phyloP scores from a whole-genome alignment of 2,888 invertebrate species.

The Hirtodrosophila alboralis region DNA sequence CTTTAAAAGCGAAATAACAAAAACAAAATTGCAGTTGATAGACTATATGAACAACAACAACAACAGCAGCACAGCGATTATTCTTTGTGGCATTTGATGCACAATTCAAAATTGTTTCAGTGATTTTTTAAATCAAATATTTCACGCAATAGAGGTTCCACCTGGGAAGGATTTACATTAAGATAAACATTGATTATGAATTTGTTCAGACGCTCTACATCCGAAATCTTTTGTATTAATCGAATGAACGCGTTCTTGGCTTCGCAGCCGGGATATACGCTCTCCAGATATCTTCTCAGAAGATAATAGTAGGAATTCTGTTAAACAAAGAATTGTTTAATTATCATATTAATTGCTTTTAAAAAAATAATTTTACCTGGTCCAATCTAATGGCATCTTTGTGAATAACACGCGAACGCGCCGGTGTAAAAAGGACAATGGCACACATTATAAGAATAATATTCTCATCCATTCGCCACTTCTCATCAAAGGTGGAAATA shows the following conservation, averaged over 20 bases:
- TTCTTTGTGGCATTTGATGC: constrained; percentile 61
- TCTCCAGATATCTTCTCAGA: constrained; percentile 92
- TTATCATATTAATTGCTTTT: not conserved
- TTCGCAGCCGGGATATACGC: constrained; percentile 92
- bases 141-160: constrained; percentile 96
- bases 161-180: constrained; percentile 95
- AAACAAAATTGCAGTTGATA: constrained; percentile 56
- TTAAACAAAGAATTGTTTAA: constrained; percentile 58
- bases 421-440: constrained; percentile 94
- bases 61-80: constrained; percentile 56
- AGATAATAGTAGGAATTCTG: constrained; percentile 96
- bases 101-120: constrained; percentile 58
- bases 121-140: constrained; percentile 95
- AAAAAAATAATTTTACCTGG: constrained; percentile 86
- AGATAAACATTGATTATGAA: constrained; percentile 96
- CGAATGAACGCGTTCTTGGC: constrained; percentile 94
- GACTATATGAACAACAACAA: constrained; percentile 61
- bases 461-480: constrained; percentile 94
- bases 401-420: constrained; percentile 91
- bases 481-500: constrained; percentile 92
- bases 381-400: constrained; percentile 93
- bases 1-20: constrained; percentile 70
- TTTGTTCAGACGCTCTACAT: constrained; percentile 94
- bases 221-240: constrained; percentile 95
- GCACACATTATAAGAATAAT: constrained; percentile 96